A percentile compares a stretch with the other conserved stretches of the same genome.
These are phyloP conservation scores for Panorpa germanica DNA, from an alignment of 2,888 invertebrate species.

Conservation along the genomic window DNA sequence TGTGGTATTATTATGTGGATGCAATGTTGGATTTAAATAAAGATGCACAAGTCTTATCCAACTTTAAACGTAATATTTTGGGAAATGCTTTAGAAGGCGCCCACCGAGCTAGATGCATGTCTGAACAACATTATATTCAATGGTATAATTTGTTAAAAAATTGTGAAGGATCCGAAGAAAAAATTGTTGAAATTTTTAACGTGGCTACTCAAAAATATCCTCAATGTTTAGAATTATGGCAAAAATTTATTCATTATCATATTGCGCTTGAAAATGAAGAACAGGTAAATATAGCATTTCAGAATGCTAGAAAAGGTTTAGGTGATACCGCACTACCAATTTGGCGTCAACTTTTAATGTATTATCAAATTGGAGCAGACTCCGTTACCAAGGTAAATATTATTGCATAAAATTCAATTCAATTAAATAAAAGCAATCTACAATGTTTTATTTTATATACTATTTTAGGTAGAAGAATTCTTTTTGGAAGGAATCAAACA, in stretches of 20 bases:
- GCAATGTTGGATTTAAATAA: constrained; percentile 32
- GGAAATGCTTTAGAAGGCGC: constrained; percentile 29
- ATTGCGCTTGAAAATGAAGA: constrained; percentile 23
- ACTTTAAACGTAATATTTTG: constrained; percentile 28
- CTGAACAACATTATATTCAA: constrained; percentile 27
- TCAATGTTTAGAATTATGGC: constrained; percentile 29
- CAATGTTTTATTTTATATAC: neutral
- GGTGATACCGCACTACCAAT: constrained; percentile 15
- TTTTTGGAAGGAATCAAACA: too few species aligned
- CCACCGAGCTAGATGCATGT: constrained; percentile 25
- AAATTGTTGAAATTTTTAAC: constrained; percentile 19
- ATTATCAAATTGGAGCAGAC: constrained; percentile 17
- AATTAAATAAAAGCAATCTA: neutral
- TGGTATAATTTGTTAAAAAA: constrained; percentile 21
- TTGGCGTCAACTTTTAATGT: constrained; percentile 18
- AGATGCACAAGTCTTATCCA: constrained; percentile 24
- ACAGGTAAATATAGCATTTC: constrained; percentile 23
- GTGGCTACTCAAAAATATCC: constrained; percentile 27
- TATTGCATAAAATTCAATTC: neutral
- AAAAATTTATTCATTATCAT: constrained; percentile 26
- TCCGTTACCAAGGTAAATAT: constrained; percentile 14
- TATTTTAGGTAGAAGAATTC: too few species aligned
- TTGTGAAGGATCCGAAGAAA: constrained; percentile 15
- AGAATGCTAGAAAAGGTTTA: constrained; percentile 18
- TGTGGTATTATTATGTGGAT: constrained; percentile 36